Evolutionary conservation across 2,888 invertebrate genomes (phyloP).

Genomic region (Anaspis maculata): DNA sequence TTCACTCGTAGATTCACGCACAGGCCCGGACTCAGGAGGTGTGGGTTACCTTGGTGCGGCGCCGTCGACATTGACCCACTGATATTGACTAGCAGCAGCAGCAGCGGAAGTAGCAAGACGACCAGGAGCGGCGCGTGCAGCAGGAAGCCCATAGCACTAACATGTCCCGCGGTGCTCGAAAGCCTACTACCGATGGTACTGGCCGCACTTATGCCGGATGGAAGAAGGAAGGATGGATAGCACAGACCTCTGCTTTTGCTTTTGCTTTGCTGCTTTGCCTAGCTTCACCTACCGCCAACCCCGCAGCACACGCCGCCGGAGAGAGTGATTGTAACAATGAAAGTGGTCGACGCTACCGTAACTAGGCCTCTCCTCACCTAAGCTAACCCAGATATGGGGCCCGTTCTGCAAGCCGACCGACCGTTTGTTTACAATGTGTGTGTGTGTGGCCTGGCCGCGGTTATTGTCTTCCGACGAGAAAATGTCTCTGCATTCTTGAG

Average conservation of each 20-base stretch:
- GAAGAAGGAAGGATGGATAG: too few relatives aligned
- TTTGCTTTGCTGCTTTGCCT: too few relatives aligned
- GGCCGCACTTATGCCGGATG: too few relatives aligned
- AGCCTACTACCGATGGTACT: too few relatives aligned
- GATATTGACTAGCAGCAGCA: slow-evolving; percentile 28
- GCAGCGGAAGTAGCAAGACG: slow-evolving; percentile 23
- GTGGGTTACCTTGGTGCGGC: slow-evolving; percentile 30
- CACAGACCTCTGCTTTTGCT: too few relatives aligned
- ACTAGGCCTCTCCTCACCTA: slow-evolving; percentile 29
- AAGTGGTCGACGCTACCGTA: slow-evolving; percentile 29
- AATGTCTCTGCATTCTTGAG: too few relatives aligned
- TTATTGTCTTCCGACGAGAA: slow-evolving; percentile 4
- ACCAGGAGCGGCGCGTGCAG: not conserved
- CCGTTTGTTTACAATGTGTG: too few relatives aligned
- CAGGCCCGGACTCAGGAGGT: too few relatives aligned
- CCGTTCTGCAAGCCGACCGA: slow-evolving; percentile 9
- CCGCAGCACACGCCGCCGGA: slow-evolving; percentile 18
- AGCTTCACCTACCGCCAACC: slow-evolving; percentile 13
- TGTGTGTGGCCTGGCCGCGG: too few relatives aligned
- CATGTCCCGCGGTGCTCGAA: too few relatives aligned
- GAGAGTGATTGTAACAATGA: slow-evolving; percentile 39
- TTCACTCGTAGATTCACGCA: too few relatives aligned
- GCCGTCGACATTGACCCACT: slow-evolving; percentile 33
- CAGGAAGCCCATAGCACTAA: slow-evolving; percentile 33
- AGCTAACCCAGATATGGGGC: slow-evolving; percentile 24